Evolutionary conservation across 2,797 vertebrate species (phyloP), one percentile per base, ranked within the genome.

Genomic region (Myotis daubentonii): DNA sequence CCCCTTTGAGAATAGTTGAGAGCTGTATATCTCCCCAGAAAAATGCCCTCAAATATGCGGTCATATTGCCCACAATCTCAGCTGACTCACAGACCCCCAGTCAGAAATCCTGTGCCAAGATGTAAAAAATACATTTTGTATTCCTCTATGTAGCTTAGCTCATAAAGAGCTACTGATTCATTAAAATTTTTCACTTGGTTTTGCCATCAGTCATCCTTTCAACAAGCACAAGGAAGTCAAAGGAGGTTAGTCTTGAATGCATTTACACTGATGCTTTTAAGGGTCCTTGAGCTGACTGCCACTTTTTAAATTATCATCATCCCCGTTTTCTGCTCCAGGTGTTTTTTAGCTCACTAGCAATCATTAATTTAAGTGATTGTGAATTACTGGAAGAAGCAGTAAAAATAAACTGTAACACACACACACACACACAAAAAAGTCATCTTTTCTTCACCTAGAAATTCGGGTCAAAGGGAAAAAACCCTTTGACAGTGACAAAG

Each of bases 361-460:
- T 94, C 49, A 68, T 84, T 74, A 57, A 71, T 89, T 95, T 75
- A 90, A 94, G 81, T 65, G 81, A 79, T 70, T 78, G 30, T 74
- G 62, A 89, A 79, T 78, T 82, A 22, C 55, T 65, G 15, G 49
- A 90, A 85, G 53, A 81, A 82, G 25, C 41, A 72, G 55, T 65
- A 68, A 78, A 78, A 93, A 83, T 62, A 75, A 94, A 91, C 80
- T 84, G 9, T 53, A 65, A 78, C 84, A 22, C 19, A 62, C 60
- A 62, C 60, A 62, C 60, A 62, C 60, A 62, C 12, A 25, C 47
- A 33, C 23, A 71, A 25, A 41, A 68, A 83, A 66, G 8, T 17
- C 49, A 57, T 89, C 17, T 93, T 94, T 1, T 47, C 3, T 66
- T 86, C 22, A 36, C 36, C 22, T 89, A 66, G 79, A 88, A 57